Evolutionary conservation across 2,797 vertebrate genomes (phyloP).

Genomic region (Diplodus puntazzo): DNA sequence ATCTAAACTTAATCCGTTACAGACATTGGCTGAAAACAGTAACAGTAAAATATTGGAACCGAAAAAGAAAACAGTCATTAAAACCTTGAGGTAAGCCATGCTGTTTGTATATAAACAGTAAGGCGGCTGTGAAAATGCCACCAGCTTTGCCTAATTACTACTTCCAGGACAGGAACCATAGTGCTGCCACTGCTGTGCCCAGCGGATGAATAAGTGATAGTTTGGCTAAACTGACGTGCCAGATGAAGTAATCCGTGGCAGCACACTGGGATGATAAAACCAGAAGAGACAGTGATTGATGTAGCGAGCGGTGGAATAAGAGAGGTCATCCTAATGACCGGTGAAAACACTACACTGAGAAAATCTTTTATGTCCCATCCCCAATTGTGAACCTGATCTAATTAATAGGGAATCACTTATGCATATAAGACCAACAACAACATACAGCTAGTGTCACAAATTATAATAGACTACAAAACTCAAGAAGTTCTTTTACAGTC

Average conservation of each 20-base stretch:
- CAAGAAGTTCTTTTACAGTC: neutral
- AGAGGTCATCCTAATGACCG: constrained; percentile 16
- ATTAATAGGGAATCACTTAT: neutral
- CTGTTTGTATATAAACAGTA: constrained; percentile 23
- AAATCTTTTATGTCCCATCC: no score
- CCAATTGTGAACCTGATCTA: neutral
- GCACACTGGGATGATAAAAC: constrained; percentile 43
- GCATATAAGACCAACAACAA: neutral
- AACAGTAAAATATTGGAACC: constrained; percentile 7
- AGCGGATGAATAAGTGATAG: constrained; percentile 53
- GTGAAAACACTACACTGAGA: neutral
- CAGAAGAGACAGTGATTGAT: constrained; percentile 49
- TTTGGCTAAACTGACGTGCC: constrained; percentile 31
- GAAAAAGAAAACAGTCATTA: constrained; percentile 13
- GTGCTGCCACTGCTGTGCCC: constrained; percentile 26
- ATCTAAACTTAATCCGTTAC: neutral
- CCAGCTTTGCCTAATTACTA: constrained; percentile 50
- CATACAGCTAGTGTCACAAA: neutral
- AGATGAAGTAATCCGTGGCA: constrained; percentile 37
- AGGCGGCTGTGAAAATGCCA: constrained; percentile 56
- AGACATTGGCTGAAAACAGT: constrained; percentile 1
- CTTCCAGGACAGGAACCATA: constrained; percentile 44
- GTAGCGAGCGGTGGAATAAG: constrained; percentile 26
- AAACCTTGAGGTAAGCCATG: constrained; percentile 8
- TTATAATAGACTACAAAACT: no score